Conservation (phyloP, 2,888 invertebrate genomes). For the Lomographa bimaculata region DNA sequence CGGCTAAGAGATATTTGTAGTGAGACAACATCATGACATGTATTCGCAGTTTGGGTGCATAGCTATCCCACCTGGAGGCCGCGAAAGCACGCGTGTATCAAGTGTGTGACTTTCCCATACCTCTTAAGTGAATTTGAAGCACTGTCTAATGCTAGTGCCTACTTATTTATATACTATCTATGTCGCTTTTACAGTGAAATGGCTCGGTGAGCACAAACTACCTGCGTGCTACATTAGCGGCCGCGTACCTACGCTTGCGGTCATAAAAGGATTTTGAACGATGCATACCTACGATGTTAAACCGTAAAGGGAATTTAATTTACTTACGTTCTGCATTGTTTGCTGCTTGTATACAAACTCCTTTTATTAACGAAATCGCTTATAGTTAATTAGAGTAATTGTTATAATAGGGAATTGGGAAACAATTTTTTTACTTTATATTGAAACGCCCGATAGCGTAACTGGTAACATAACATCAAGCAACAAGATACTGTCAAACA, state of each 20-base stretch:
- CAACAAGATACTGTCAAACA: too few species aligned
- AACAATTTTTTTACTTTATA: too few species aligned
- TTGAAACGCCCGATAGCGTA: too few species aligned
- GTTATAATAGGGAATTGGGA: too few species aligned
- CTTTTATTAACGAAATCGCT: too few species aligned
- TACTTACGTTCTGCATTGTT: slow-evolving; percentile 13
- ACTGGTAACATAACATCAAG: too few species aligned
- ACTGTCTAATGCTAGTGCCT: slow-evolving; percentile 1
- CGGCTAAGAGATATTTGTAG: too few species aligned
- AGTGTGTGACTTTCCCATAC: not conserved
- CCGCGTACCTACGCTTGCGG: slow-evolving; percentile 39
- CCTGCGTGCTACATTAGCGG: slow-evolving; percentile 64
- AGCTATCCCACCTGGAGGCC: not conserved
- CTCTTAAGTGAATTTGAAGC: slow-evolving; percentile 1
- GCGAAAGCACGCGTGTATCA: not conserved
- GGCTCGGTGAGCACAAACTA: slow-evolving; percentile 68
- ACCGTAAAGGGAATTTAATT: slow-evolving; percentile 13
- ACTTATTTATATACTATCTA: slow-evolving; percentile 62
- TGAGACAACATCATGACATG: too few species aligned
- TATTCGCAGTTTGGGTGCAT: too few species aligned
- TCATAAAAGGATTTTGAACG: slow-evolving; percentile 27
- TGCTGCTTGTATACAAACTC: too few species aligned
- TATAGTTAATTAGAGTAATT: too few species aligned
- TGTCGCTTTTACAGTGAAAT: slow-evolving; percentile 71
- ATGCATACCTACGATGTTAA: slow-evolving; percentile 21